A percentile compares a stretch with the other conserved stretches of the same genome.
Conservation (phyloP, 1,140 invertebrate species). For the Anoplolepis gracilipes region DNA sequence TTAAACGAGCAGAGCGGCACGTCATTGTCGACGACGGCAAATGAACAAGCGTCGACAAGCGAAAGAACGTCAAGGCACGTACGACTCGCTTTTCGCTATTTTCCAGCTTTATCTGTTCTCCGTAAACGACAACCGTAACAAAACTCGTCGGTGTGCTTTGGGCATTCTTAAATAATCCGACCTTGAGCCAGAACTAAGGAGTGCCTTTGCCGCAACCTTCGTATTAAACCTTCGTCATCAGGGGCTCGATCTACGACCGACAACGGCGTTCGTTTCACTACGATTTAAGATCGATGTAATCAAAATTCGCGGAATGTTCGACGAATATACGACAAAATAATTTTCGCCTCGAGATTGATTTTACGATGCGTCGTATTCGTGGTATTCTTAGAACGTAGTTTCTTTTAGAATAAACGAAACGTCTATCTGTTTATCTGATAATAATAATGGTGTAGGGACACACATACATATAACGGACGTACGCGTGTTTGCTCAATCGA, state of each 20-base stretch:
- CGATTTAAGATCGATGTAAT: not conserved
- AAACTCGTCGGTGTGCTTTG: slow-evolving; percentile 63
- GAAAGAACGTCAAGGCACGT: not conserved
- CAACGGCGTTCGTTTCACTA: not conserved
- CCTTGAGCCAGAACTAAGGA: slow-evolving; percentile 70
- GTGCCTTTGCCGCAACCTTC: slow-evolving; percentile 67
- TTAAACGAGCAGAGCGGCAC: slow-evolving; percentile 10
- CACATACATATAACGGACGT: not conserved
- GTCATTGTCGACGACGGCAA: not conserved
- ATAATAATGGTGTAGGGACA: not conserved
- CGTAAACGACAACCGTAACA: slow-evolving; percentile 56
- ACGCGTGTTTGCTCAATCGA: not conserved
- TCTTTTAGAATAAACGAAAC: not conserved
- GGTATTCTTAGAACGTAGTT: no score
- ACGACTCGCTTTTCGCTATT: slow-evolving; percentile 53
- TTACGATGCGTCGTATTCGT: not conserved
- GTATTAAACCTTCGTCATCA: slow-evolving; percentile 60
- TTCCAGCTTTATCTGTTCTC: slow-evolving; percentile 38
- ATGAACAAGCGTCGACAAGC: not conserved
- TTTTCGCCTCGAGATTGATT: not conserved
- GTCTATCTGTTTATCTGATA: not conserved
- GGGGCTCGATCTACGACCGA: slow-evolving; percentile 34
- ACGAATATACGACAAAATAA: not conserved
- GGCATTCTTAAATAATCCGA: slow-evolving; percentile 64
- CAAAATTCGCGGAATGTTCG: not conserved